phyloP scores from a whole-genome alignment of 2,113 vertebrate genomes.

The Cavia aperea region DNA sequence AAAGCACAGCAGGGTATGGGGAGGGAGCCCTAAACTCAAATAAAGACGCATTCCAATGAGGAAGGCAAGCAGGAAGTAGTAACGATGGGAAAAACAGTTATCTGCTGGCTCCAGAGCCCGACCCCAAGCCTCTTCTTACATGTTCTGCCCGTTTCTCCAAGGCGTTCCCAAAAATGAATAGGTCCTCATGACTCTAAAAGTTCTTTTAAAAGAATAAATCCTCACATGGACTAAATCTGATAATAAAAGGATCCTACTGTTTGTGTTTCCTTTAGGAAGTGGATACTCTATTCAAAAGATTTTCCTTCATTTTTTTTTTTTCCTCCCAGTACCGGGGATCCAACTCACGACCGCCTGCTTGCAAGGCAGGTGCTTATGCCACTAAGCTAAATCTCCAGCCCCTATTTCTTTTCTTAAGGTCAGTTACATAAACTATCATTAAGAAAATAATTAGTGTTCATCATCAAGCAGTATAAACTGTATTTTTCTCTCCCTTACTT shows the following conservation, averaged over 20 bases:
- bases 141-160: neutral
- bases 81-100: neutral
- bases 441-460: conserved; percentile 37
- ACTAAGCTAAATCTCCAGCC: too few relatives aligned
- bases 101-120: neutral
- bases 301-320: neutral
- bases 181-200: neutral
- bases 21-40: neutral
- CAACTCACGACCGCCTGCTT: too few relatives aligned
- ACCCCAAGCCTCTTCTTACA: neutral
- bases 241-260: conserved; percentile 7
- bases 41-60: neutral
- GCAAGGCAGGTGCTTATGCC: too few relatives aligned
- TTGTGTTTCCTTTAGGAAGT: neutral
- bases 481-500: neutral
- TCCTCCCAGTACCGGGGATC: too few relatives aligned
- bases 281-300: neutral
- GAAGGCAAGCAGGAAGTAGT: neutral
- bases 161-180: neutral
- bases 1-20: neutral
- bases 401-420: neutral
- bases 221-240: conserved; percentile 26
- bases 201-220: conserved; percentile 31
- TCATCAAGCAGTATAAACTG: conserved; percentile 6
- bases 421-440: conserved; percentile 28